Base-by-base conservation (phyloP, 2,113 vertebrate species). In the Hypocryptadius cinnamomeus region DNA sequence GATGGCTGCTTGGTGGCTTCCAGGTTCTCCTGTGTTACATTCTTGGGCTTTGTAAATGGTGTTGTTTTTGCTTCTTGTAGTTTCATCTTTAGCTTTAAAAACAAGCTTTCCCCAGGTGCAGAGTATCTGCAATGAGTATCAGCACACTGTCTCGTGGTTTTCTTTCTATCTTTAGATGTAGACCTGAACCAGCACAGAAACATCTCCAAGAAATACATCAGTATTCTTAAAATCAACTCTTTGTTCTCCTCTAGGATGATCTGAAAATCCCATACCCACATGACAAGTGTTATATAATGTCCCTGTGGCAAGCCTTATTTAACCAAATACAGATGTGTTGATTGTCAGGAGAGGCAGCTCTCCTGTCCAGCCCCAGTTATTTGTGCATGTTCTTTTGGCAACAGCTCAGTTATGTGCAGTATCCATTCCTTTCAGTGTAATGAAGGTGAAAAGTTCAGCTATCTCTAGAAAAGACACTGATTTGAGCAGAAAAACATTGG, bases 351-450 rank as follows among this genome's bases (percentile, higher is more conserved):
- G 79, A 83, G 79, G 83, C 73, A 95, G 87, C 54, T 81, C 89
- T 76, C n/a, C 85, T 94, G 87, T 92, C 91, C 93, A 91, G 88
- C 74, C 53, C 48, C 73, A 84, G 59, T 65, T 84, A 92, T 64
- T 95, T 88, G 61, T 93, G 82, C 92, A 90, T 96, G 89, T 95
- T 94, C 85, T 94, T 86, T 93, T 97, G 92, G 93, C 93, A 87
- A 59, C 61, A 65, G 91, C 84, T 95, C 94, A 89, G 79, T 95
- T 92, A 94, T 94, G 90, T 79, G 90, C 90, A 95, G 84, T 53
- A 87, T 94, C 84, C 92, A 81, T 90, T 83, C 84, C 63, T 95
- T 83, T 81, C 69, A 59, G 56, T n/a, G 25, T 53, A 88, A 64
- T 0, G 4, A 95, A 94, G 95, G 90, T 96, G 85, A 96, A 96